These are phyloP conservation scores for Chaetorhynchus papuensis DNA, from an alignment of 2,113 vertebrate species.

Conservation along the genomic window DNA sequence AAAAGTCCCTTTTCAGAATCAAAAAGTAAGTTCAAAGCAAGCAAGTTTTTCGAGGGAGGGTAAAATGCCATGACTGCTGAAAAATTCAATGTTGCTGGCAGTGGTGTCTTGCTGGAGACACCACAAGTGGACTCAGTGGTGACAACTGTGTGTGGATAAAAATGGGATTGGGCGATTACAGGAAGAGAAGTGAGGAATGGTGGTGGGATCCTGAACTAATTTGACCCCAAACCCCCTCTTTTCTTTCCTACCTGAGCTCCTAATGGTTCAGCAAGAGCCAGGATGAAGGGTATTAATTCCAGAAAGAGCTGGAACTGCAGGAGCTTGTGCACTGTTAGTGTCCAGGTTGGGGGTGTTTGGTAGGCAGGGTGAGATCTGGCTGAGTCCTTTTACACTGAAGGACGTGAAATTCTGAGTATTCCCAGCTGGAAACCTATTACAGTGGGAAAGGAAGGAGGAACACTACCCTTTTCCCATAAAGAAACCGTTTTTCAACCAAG, in stretches of 20 bases:
- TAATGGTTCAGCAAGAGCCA: not conserved
- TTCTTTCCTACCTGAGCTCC: not conserved
- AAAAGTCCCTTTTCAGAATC: not conserved
- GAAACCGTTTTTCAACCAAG: not conserved
- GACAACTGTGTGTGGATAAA: not conserved
- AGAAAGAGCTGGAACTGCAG: not conserved
- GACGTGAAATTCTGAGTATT: not conserved
- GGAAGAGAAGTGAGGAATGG: not conserved
- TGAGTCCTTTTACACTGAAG: not conserved
- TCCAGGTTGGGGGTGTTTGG: not conserved
- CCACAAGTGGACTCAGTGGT: not conserved
- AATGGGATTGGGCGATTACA: not conserved
- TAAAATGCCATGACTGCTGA: not conserved
- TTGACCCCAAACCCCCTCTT: rapidly evolving
- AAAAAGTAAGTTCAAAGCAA: not conserved
- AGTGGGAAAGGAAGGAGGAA: not conserved
- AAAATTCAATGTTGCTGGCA: not conserved
- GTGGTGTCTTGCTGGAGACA: not conserved
- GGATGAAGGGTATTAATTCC: not conserved
- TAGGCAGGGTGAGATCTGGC: not conserved
- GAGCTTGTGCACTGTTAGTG: too few relatives aligned
- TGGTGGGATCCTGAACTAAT: not conserved
- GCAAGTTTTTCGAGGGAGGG: not conserved
- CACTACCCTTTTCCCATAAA: not conserved
- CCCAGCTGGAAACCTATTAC: not conserved